These are phyloP conservation scores for Sebastes trivittatus DNA, from an alignment of 2,797 vertebrate species.

Conservation along the genomic window DNA sequence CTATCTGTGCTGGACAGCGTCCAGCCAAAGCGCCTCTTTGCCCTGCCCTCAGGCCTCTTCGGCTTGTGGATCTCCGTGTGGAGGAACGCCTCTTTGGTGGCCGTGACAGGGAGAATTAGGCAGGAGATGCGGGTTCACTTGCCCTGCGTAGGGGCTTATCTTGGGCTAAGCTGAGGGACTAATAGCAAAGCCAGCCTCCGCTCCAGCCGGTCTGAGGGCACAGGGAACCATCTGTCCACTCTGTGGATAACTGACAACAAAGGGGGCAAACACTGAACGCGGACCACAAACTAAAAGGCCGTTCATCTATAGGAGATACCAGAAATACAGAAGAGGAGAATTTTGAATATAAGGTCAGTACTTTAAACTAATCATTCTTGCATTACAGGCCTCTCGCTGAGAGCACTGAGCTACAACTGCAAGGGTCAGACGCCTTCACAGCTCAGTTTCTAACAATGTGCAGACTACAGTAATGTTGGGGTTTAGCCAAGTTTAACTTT, in stretches of 20 bases:
- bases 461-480: conserved; percentile 11
- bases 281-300: conserved; percentile 66
- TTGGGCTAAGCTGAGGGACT: conserved; percentile 87
- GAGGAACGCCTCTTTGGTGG: conserved; percentile 86
- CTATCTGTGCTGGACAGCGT: conserved; percentile 74
- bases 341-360: conserved; percentile 83
- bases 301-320: conserved; percentile 67
- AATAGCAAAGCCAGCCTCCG: conserved; percentile 84
- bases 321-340: conserved; percentile 66
- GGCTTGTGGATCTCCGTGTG: conserved; percentile 80
- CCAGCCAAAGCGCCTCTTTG: conserved; percentile 78
- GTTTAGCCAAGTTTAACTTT: conserved; percentile 22
- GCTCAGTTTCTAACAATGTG: conserved; percentile 30
- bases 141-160: conserved; percentile 87
- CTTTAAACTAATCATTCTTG: conserved; percentile 56
- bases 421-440: conserved; percentile 21
- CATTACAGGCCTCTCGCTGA: conserved; percentile 46
- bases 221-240: conserved; percentile 88
- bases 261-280: conserved; percentile 76
- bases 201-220: conserved; percentile 85
- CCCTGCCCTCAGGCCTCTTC: conserved; percentile 85
- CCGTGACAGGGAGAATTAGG: conserved; percentile 89
- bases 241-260: conserved; percentile 84
- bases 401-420: background rate
- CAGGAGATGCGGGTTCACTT: conserved; percentile 84